Conservation (phyloP, 2,113 vertebrate genomes). For the Caranx ignobilis region DNA sequence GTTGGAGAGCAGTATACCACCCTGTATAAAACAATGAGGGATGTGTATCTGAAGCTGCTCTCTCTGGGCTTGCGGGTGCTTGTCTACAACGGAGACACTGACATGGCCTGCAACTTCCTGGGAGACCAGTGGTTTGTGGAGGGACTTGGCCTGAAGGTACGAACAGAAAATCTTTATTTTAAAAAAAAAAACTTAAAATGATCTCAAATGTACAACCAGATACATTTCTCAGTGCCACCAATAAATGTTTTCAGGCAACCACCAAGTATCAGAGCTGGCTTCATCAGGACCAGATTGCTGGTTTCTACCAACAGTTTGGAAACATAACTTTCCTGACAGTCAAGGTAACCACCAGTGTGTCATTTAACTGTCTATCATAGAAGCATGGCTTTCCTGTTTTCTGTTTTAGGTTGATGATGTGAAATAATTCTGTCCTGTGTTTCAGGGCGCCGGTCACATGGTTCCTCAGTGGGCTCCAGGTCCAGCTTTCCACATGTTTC, state of each 20-base stretch:
- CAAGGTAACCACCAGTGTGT: slow-evolving; percentile 72
- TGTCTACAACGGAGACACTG: slow-evolving; percentile 86
- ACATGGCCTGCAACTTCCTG: slow-evolving; percentile 88
- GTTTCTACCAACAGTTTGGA: slow-evolving; percentile 83
- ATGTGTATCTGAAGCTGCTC: slow-evolving; percentile 81
- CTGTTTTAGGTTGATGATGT: too few species aligned
- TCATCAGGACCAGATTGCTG: slow-evolving; percentile 80
- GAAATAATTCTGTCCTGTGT: slow-evolving; percentile 28
- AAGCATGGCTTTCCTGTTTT: background rate
- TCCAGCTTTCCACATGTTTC: slow-evolving; percentile 83
- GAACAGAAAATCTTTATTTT: background rate
- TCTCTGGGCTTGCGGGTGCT: slow-evolving; percentile 76
- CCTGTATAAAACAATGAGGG: slow-evolving; percentile 75
- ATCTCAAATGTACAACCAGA: background rate
- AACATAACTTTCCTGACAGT: slow-evolving; percentile 85
- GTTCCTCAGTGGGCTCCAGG: slow-evolving; percentile 87
- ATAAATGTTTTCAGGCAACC: slow-evolving; percentile 65
- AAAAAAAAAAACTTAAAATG: background rate
- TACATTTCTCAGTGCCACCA: too few species aligned
- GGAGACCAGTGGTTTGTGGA: slow-evolving; percentile 87
- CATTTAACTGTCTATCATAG: background rate
- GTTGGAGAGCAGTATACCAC: slow-evolving; percentile 69
- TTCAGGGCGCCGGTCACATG: slow-evolving; percentile 87
- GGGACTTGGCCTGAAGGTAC: slow-evolving; percentile 77
- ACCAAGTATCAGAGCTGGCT: slow-evolving; percentile 77